Conservation (phyloP, 2,888 invertebrate genomes). For the Rutpela maculata region DNA sequence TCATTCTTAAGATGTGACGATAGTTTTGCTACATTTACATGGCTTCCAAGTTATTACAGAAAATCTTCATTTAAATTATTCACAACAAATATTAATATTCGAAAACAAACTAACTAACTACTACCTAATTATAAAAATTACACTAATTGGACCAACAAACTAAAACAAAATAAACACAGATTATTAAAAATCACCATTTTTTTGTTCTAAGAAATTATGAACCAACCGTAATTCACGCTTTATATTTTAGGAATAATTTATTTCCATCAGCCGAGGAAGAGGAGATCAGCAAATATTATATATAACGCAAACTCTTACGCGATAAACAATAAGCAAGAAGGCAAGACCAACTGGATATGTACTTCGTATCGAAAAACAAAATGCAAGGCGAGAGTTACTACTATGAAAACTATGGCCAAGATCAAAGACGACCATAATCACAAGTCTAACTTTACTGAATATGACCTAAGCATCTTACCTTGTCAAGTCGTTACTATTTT, state of each 20-base stretch:
- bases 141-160: too few species aligned
- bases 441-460: constrained; percentile 21
- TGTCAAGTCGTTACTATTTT: constrained; percentile 15
- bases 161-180: too few species aligned
- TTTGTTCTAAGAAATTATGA: too few species aligned
- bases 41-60: too few species aligned
- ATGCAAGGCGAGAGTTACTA: constrained; percentile 56
- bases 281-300: constrained; percentile 56
- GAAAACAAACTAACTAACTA: too few species aligned
- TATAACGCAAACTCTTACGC: constrained; percentile 52
- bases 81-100: too few species aligned
- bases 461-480: constrained; percentile 27
- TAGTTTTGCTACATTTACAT: too few species aligned
- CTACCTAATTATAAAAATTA: too few species aligned
- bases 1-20: too few species aligned
- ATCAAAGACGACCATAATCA: constrained; percentile 52
- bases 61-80: too few species aligned
- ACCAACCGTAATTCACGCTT: background rate
- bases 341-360: constrained; percentile 60
- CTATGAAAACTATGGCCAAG: constrained; percentile 46
- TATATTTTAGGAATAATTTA: constrained; percentile 40
- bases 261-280: constrained; percentile 40
- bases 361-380: constrained; percentile 55
- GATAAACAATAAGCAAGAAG: constrained; percentile 50
- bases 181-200: too few species aligned